Base-by-base conservation (phyloP, 2,113 vertebrate species). In the Henicopernis longicauda region DNA sequence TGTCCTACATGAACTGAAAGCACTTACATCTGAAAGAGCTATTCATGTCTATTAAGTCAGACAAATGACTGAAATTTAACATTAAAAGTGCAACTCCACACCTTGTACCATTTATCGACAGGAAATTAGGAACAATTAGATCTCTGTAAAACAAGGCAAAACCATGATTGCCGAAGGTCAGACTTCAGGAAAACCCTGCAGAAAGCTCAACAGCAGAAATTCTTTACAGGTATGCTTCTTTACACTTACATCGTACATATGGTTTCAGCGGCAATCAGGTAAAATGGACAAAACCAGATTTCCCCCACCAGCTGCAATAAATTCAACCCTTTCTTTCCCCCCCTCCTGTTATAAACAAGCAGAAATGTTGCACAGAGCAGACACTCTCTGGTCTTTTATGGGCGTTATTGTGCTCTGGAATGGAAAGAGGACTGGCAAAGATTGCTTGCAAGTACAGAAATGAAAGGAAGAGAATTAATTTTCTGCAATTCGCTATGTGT, bases 111-210 rank as follows among this genome's bases (percentile, higher is more conserved):
- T 98, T 98, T 98, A 98, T 89, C 16, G 50, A 71, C 98, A 98
- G 98, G 98, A 98, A 98, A 98, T 98, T 97, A 98, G 97, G 90
- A 98, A 97, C 97, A 98, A 98, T 98, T 98, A 98, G 95, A 97
- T 98, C 97, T 98, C 97, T 97, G 97, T 96, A 96, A 98, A 95
- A 95, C 97, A 97, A 95, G 89, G 97, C 94, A 96, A 89, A 93
- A 36, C 80, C 73, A 21, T 85, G 94, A 95, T 93, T 95, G 94
- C 78, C 21, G 31, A 94, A 96, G 96, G 96, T 97, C 97, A 97
- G 92, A 77, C 95, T 90, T 62, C 91, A 96, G 95, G 95, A 95
- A 98, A 90, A 50, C 81, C 89, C 95, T 32, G 49, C 82, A 93
- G 83, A 94, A 94, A 92, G 32, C 94, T 88, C 90, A 86, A 86